Evolutionary conservation across 2,888 invertebrate genomes (phyloP), one percentile per base, ranked within the genome.

Genomic region (Aspidiotus destructor): DNA sequence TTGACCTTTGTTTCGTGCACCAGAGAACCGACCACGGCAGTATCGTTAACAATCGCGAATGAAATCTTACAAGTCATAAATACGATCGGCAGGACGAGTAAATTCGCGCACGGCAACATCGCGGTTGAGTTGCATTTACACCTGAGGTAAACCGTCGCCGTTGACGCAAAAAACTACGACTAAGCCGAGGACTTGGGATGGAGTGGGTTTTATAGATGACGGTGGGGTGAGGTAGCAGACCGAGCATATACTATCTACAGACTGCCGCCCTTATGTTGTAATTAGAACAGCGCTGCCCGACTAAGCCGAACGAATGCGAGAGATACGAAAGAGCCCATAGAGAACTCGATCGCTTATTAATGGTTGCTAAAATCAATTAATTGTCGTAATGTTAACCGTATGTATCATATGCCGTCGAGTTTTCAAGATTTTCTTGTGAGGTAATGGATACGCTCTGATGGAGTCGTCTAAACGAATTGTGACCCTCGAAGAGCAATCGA

Each of bases 1-100:
- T 16, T 62, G 55, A 58, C 41, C 53, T 62, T 67, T 8, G 55
- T 57, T 9, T 58, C 57, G 57, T 58, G 61, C 8, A 65, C 53
- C 11, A 54, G 11, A 17, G 70, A 62, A 11, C 65, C 67, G 55
- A 62, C 60, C 15, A 68, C 62, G 41, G 57, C 41, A 17, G 64
- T 28, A 58, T 69, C 60, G 57, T 69, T 69, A 54, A 61, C 68
- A 6, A 53, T 57, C 48, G 52, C 67, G 48, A 58, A 6, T 2
- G 58, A 13, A 13, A 13, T 9, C 9, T 13, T 13, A 13, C 13
- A 10, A 8, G 58, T 28, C 58, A 40, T 10, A 9, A 9, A 9
- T 8, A 28, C 17, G 16, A 13, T 13, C n/a, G 48, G 48, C n/a
- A 48, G n/a, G n/a, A 48, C 48, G 11, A 48, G 48, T n/a, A 48